Percentiles rank a stretch among this genome's conserved stretches.
Evolutionary conservation across 2,797 vertebrate genomes (phyloP).

Genomic region (Hafferia zeledoni): DNA sequence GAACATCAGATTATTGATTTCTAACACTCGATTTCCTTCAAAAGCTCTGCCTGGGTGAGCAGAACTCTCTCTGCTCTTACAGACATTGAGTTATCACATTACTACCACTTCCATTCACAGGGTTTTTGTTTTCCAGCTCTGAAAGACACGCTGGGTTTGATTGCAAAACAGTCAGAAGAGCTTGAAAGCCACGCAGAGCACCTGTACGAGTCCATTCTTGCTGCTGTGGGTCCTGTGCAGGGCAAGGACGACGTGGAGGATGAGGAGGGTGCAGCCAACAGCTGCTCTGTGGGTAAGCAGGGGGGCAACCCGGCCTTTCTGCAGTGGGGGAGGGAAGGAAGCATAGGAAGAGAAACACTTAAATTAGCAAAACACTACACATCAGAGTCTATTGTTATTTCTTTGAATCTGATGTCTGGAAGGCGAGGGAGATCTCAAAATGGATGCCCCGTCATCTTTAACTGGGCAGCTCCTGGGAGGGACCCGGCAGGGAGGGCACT

Average conservation of each 20-base stretch:
- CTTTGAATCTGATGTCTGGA: not conserved
- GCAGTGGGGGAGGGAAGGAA: rapidly evolving
- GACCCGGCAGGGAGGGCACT: not conserved
- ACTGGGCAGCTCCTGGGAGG: not conserved
- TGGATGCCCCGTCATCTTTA: rapidly evolving
- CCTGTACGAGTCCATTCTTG: constrained; percentile 84
- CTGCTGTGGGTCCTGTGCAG: constrained; percentile 78
- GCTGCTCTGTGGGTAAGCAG: constrained; percentile 60
- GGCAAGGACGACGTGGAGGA: constrained; percentile 35
- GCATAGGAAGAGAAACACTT: not conserved
- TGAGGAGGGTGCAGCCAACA: not conserved
- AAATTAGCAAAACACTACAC: not conserved
- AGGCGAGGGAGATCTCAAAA: not conserved
- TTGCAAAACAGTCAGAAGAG: constrained; percentile 81
- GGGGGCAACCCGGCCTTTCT: not conserved
- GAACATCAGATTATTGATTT: not conserved
- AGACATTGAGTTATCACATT: rapidly evolving
- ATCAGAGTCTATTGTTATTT: not conserved
- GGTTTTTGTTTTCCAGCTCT: constrained; percentile 78
- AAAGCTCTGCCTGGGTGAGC: rapidly evolving
- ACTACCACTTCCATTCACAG: not conserved
- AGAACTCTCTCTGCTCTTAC: not conserved
- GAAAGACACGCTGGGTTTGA: constrained; percentile 83
- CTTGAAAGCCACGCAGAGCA: constrained; percentile 82
- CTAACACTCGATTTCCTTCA: not conserved